A percentile compares a stretch with the other conserved stretches of the same genome.
Conservation (phyloP, 2,888 invertebrate species). For the Drosophila mayaguana region DNA sequence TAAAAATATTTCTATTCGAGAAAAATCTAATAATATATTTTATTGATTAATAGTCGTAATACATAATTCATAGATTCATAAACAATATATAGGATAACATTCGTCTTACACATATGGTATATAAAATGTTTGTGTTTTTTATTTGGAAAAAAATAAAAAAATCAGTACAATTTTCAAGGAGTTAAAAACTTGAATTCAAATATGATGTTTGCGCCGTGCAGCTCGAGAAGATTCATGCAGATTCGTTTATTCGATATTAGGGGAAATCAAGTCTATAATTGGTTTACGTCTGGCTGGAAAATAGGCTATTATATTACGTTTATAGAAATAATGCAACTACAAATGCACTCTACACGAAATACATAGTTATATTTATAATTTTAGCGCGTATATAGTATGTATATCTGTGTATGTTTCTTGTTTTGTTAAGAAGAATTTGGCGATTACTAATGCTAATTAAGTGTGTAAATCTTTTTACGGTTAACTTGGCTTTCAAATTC, state of each 20-base stretch:
- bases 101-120: constrained; percentile 29
- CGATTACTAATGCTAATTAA: constrained; percentile 28
- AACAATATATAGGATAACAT: constrained; percentile 62
- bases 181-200: constrained; percentile 42
- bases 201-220: constrained; percentile 53
- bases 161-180: constrained; percentile 57
- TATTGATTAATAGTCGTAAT: constrained; percentile 56
- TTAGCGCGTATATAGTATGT: constrained; percentile 2
- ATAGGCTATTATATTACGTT: constrained; percentile 4
- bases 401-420: not conserved
- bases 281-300: constrained; percentile 7
- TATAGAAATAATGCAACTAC: constrained; percentile 26
- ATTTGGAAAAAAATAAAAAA: constrained; percentile 30
- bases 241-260: constrained; percentile 32
- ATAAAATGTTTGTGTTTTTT: constrained; percentile 23
- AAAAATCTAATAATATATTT: constrained; percentile 62
- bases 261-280: constrained; percentile 23
- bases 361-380: constrained; percentile 6
- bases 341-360: constrained; percentile 32
- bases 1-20: constrained; percentile 26
- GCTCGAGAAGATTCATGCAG: constrained; percentile 18
- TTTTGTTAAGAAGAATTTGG: constrained; percentile 21
- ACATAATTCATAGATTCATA: constrained; percentile 60
- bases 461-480: constrained; percentile 37
- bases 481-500: constrained; percentile 72